phyloP scores from a whole-genome alignment of 2,888 invertebrate species.

The Melanotus villosus region DNA sequence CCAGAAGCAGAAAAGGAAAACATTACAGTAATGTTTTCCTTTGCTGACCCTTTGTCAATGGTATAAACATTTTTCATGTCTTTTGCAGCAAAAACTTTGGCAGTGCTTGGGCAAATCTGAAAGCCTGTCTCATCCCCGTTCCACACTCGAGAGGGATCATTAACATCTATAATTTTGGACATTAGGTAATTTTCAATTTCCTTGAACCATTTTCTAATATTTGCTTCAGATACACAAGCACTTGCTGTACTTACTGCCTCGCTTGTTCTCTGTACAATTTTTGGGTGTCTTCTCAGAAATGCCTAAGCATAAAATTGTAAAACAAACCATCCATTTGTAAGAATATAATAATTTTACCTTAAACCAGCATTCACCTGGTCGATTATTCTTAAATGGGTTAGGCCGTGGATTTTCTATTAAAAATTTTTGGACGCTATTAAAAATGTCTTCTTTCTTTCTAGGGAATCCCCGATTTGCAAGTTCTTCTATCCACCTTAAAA shows the following conservation, averaged over 20 bases:
- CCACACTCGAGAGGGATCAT: not conserved
- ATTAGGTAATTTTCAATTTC: too few species aligned
- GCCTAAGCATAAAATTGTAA: slow-evolving; percentile 1
- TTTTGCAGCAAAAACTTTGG: too few species aligned
- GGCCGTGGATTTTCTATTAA: not conserved
- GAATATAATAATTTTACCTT: not conserved
- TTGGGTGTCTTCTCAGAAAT: not conserved
- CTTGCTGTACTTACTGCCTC: slow-evolving; percentile 1
- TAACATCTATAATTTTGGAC: too few species aligned
- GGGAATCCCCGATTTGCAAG: slow-evolving; percentile 1
- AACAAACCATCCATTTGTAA: slow-evolving; percentile 4
- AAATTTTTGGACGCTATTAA: too few species aligned
- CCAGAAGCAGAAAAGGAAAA: slow-evolving; percentile 6
- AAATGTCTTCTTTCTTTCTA: not conserved
- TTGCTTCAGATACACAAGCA: not conserved
- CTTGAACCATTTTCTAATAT: too few species aligned
- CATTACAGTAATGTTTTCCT: not conserved
- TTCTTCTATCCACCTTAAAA: slow-evolving; percentile 1
- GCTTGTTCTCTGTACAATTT: not conserved
- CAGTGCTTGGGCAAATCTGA: too few species aligned
- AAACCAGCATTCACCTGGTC: not conserved
- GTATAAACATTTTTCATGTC: too few species aligned
- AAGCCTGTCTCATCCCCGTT: not conserved
- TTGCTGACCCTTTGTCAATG: not conserved
- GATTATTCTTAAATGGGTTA: not conserved